A percentile compares a stretch with the other conserved stretches of the same genome.
phyloP scores from a whole-genome alignment of 2,888 invertebrate genomes.

The Pristionchus mayeri region DNA sequence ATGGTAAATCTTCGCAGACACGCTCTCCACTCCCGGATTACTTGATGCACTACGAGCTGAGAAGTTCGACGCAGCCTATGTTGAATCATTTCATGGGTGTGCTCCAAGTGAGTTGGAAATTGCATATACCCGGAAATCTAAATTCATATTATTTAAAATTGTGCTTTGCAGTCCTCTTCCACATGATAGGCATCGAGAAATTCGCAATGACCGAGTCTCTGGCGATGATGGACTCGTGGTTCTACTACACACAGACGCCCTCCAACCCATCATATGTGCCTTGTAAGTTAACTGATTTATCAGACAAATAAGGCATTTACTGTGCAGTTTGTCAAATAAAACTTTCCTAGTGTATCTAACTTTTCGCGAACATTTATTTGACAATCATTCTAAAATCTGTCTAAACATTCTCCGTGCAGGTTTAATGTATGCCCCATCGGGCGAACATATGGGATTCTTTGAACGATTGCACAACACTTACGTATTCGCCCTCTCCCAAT shows the following conservation, averaged over 20 bases:
- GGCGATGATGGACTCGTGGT: slow-evolving; percentile 51
- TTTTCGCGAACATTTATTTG: too few relatives aligned
- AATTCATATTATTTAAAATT: not conserved
- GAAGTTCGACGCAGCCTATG: slow-evolving; percentile 45
- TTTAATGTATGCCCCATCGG: not conserved
- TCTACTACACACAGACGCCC: slow-evolving; percentile 56
- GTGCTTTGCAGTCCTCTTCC: not conserved
- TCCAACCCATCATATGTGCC: slow-evolving; percentile 59
- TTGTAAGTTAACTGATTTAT: not conserved
- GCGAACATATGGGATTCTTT: not conserved
- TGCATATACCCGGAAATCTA: not conserved
- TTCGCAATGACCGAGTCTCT: slow-evolving; percentile 15
- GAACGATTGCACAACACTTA: not conserved
- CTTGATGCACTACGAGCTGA: not conserved
- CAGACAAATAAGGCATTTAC: too few relatives aligned
- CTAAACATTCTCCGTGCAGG: not conserved
- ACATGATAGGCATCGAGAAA: slow-evolving; percentile 16
- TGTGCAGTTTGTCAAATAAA: too few relatives aligned
- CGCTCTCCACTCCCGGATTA: not conserved
- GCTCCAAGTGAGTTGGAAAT: not conserved
- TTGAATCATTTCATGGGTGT: not conserved
- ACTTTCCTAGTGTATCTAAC: too few relatives aligned
- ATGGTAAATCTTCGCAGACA: not conserved
- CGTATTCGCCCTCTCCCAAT: not conserved
- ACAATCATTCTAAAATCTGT: not conserved